Base-by-base conservation (phyloP, 2,888 invertebrate species). In the Campoplex capitator region DNA sequence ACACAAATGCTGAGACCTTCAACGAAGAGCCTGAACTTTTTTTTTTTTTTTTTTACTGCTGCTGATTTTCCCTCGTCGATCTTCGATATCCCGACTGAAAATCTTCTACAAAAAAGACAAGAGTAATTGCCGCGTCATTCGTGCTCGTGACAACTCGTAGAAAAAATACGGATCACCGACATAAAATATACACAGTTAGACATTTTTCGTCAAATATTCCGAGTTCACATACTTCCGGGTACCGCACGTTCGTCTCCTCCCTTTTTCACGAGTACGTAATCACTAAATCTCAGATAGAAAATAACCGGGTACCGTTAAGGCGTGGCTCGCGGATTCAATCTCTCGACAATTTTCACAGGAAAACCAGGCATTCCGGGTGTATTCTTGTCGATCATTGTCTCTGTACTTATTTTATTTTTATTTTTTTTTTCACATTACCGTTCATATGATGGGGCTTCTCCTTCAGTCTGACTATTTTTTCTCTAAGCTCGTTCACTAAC, bases 231-330 rank as follows among this genome's bases (percentile, higher is more conserved):
- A 42, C 56, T 70, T 54, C 42, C 51, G 78, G 78, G 9, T 23
- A 42, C 23, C n/a, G n/a, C 42, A 16, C 18, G n/a, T 78, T 68
- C 38, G n/a, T 65, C 65, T 51, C 32, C n/a, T 23, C 32, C 58
- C 11, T 8, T 71, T 4, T 73, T 83, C 42, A 13, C 38, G 13
- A 23, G 38, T 48, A 35, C 18, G 48, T n/a, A 73, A 77, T 77
- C 58, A 42, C 51, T 16, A 85, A 77, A 77, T 78, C 73, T 77
- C 68, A 58, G 16, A 67, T 28, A 18, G 38, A 56, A 78, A 83
- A 86, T 68, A 54, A 70, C 56, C 16, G 48, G 54, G 51, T 48
- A 82, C 13, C 32, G 13, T 23, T 13, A 13, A 79, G 62, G 51
- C 45, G 45, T 16, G 45, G 16, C 16, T 54, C 62, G 76, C n/a